These are phyloP conservation scores for Semibalanus balanoides DNA, from an alignment of 1,140 invertebrate genomes.

Conservation along the genomic window DNA sequence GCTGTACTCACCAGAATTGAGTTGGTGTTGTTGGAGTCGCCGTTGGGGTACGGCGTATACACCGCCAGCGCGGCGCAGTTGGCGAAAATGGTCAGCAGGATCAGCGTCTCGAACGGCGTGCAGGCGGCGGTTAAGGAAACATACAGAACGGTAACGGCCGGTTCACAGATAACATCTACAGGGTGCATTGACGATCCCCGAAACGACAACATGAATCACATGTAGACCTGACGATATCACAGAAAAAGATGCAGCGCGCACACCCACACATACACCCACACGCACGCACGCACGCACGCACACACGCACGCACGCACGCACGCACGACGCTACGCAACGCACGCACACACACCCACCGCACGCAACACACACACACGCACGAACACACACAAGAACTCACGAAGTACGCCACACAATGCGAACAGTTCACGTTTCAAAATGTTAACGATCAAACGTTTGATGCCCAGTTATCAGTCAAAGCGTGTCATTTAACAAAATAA, in stretches of 20 bases:
- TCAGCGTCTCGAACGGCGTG: slow-evolving; percentile 98
- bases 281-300: background rate
- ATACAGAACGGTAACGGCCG: no score
- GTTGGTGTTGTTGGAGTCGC: slow-evolving; percentile 92
- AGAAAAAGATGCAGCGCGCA: background rate
- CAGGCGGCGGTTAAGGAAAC: slow-evolving; percentile 39
- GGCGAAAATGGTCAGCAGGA: slow-evolving; percentile 96
- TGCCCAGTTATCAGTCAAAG: no score
- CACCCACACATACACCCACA: no score
- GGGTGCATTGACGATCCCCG: no score
- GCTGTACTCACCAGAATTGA: slow-evolving; percentile 70
- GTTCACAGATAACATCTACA: no score
- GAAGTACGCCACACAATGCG: no score
- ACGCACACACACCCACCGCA: background rate
- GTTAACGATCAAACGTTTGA: no score
- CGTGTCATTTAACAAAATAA: no score
- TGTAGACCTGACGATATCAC: background rate
- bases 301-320: background rate
- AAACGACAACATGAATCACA: slow-evolving; percentile 9
- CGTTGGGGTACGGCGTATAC: slow-evolving; percentile 91
- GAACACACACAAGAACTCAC: background rate
- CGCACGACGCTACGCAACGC: background rate
- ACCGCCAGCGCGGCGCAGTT: slow-evolving; percentile 98
- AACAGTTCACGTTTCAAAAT: no score
- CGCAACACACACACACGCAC: no score